These are phyloP conservation scores for Rhogogaster chlorosoma DNA, from an alignment of 2,888 invertebrate genomes.

Conservation along the genomic window DNA sequence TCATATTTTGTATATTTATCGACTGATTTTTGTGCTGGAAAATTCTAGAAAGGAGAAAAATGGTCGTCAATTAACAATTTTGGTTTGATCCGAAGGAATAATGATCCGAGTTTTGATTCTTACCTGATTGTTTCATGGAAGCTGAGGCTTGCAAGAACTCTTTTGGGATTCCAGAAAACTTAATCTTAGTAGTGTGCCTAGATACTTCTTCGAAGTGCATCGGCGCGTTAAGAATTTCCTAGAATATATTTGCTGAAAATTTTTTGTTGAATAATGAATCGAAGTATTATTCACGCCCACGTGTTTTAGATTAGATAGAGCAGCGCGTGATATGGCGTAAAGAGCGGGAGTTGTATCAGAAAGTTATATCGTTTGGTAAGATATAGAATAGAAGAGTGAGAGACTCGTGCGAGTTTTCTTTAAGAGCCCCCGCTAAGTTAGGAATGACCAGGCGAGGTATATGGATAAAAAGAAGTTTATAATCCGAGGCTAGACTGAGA, in stretches of 20 bases:
- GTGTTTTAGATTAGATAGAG: conserved; percentile 23
- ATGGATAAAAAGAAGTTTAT: conserved; percentile 16
- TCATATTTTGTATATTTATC: background rate
- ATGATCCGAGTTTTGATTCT: background rate
- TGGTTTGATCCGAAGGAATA: background rate
- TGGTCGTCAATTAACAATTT: too few relatives aligned
- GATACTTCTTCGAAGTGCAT: too few relatives aligned
- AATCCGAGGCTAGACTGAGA: conserved; percentile 17
- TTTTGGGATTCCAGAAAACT: background rate
- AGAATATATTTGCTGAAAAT: background rate
- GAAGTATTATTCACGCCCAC: background rate
- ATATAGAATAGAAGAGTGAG: background rate
- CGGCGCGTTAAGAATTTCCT: background rate
- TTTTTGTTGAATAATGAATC: background rate
- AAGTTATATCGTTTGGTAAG: background rate
- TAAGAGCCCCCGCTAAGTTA: conserved; percentile 45
- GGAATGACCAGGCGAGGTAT: conserved; percentile 39
- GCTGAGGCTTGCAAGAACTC: background rate
- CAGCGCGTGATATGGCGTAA: background rate
- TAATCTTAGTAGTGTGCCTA: too few relatives aligned
- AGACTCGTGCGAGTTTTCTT: conserved; percentile 24
- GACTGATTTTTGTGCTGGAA: too few relatives aligned
- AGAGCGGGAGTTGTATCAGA: conserved; percentile 4
- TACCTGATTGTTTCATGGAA: background rate
- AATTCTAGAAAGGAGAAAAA: too few relatives aligned